Evolutionary conservation across 1,140 invertebrate species (phyloP), one percentile per base, ranked within the genome.

Genomic region (Papilio dardanus): DNA sequence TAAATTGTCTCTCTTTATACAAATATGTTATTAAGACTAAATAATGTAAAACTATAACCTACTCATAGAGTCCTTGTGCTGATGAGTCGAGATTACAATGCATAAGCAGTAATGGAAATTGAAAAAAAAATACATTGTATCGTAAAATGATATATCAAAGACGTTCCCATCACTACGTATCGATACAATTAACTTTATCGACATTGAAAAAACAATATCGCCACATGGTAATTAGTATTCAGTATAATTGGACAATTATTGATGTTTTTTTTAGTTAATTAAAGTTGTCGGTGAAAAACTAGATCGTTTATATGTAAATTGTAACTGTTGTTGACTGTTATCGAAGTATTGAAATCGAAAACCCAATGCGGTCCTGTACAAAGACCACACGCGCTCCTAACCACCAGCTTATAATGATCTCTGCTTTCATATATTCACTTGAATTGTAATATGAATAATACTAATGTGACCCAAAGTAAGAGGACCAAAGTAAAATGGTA

Each of bases 301-400:
- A 85, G 75, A 80, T 78, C 77, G 77, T 84, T 84, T 82, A 75
- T 76, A 87, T 85, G 83, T 78, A 80, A 83, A 83, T 67, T 67
- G 74, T 79, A 77, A 76, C 77, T 74, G 77, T 46, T 77, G 46
- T 37, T 80, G 71, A 66, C 42, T 71, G 50, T 83, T 54, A 81
- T 77, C 54, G 71, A 76, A 76, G 83, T 81, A 83, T 81, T 77
- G 75, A 78, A 80, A 82, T 77, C 74, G 77, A 62, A 62, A 62
- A 80, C 66, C 28, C 30, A 12, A 62, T 28, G 54, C 24, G 24
- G 24, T 62, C 54, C 5, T 62, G 71, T 77, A 74, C 65, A 75
- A 62, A 67, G 86, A 86, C 84, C 86, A 86, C 86, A 85, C 83
- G 82, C 82, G 67, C n/a, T n/a, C 79, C 71, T 75, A 79, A 24